Evolutionary conservation across 2,888 invertebrate species (phyloP).

Genomic region (Pharmacophagus antenor): DNA sequence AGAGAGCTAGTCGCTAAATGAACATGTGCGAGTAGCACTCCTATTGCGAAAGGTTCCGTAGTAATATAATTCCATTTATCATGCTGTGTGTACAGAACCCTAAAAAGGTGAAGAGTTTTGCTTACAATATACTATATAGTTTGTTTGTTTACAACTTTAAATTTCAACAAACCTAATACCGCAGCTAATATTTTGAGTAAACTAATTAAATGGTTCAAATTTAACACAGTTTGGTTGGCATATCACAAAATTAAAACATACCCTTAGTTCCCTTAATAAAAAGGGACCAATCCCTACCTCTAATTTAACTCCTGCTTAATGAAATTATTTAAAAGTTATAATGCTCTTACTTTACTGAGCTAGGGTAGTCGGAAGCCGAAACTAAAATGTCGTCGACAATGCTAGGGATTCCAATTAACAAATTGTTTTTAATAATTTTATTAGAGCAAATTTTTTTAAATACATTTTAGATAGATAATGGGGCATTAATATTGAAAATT

Average conservation of each 20-base stretch:
- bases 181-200: neutral
- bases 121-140: too few species aligned
- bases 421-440: neutral
- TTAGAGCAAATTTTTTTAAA: too few species aligned
- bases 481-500: neutral
- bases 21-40: too few species aligned
- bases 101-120: too few species aligned
- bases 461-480: neutral
- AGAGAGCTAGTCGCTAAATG: too few species aligned
- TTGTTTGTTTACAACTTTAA: too few species aligned
- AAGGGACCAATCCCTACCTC: neutral
- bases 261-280: constrained; percentile 4
- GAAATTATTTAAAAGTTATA: constrained; percentile 2
- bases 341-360: neutral
- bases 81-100: too few species aligned
- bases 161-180: too few species aligned
- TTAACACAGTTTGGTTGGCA: neutral
- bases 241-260: constrained; percentile 1
- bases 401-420: neutral
- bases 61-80: too few species aligned
- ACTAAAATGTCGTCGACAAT: neutral
- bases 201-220: constrained; percentile 3
- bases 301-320: neutral
- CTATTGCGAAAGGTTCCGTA: too few species aligned
- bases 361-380: neutral